Conservation (phyloP, 2,113 vertebrate species). For the Ochotona curzoniae region DNA sequence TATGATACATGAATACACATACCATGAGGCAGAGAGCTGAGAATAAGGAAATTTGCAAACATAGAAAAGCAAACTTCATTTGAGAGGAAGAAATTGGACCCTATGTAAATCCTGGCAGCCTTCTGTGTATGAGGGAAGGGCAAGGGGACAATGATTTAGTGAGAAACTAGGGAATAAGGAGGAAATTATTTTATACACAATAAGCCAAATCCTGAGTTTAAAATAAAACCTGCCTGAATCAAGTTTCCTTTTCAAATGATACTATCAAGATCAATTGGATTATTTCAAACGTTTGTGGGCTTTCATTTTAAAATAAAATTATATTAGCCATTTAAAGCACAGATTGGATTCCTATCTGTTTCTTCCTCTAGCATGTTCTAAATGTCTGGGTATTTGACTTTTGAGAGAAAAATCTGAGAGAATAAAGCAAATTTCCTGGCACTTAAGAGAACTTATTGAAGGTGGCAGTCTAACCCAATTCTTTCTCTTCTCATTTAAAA, state of each 20-base stretch:
- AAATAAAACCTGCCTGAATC: conserved; percentile 44
- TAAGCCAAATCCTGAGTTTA: neutral
- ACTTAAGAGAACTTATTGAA: neutral
- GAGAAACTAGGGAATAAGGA: neutral
- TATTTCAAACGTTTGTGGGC: conserved; percentile 38
- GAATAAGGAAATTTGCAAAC: neutral
- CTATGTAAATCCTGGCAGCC: neutral
- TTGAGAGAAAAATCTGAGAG: neutral
- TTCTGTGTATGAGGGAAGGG: neutral
- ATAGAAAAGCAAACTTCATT: neutral
- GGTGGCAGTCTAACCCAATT: too few relatives aligned
- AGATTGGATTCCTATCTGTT: neutral
- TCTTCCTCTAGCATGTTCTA: neutral
- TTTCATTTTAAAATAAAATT: conserved; percentile 47
- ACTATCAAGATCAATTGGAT: conserved; percentile 37
- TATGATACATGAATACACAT: neutral
- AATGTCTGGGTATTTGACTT: neutral
- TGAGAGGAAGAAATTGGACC: neutral
- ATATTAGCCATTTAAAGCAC: neutral
- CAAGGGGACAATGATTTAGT: neutral
- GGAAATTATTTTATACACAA: neutral
- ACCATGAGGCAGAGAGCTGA: neutral
- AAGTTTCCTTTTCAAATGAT: neutral
- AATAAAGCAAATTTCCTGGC: neutral
- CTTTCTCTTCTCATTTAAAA: neutral